phyloP scores from a whole-genome alignment of 2,113 vertebrate species.

The Pseudorectes ferrugineus region DNA sequence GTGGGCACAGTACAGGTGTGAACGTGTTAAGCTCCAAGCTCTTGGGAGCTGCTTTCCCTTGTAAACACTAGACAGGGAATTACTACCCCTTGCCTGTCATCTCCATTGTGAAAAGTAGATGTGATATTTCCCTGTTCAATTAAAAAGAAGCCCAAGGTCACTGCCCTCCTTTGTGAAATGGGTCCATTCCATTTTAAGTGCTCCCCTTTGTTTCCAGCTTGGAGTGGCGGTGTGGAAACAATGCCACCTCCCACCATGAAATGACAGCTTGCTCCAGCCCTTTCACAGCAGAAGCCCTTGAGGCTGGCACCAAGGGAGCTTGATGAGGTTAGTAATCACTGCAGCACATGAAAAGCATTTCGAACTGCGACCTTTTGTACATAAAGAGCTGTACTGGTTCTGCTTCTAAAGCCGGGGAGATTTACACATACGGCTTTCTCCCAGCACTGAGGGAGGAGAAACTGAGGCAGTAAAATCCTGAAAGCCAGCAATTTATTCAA shows the following conservation, averaged over 20 bases:
- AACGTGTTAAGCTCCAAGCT: neutral
- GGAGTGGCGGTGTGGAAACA: constrained; percentile 58
- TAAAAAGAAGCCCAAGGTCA: neutral
- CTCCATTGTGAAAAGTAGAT: neutral
- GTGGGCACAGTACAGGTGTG: neutral
- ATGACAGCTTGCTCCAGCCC: constrained; percentile 56
- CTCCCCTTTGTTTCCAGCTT: constrained; percentile 45
- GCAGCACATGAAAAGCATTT: constrained; percentile 39
- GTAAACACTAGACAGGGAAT: neutral
- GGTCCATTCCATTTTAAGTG: neutral
- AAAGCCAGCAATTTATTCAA: constrained; percentile 1
- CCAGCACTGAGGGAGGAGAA: neutral
- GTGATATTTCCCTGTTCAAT: neutral
- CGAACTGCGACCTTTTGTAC: neutral
- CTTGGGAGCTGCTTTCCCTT: neutral
- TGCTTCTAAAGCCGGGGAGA: neutral
- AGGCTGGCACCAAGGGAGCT: constrained; percentile 49
- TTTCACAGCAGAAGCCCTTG: constrained; percentile 48
- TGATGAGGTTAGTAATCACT: constrained; percentile 61
- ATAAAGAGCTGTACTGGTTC: neutral
- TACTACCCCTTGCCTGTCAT: constrained; percentile 23
- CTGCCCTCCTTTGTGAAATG: neutral
- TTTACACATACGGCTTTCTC: neutral
- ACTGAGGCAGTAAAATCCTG: constrained; percentile 25
- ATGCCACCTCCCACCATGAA: constrained; percentile 54